Base-by-base conservation (phyloP, 2,113 vertebrate genomes). In the Brachyhypopomus gauderio region DNA sequence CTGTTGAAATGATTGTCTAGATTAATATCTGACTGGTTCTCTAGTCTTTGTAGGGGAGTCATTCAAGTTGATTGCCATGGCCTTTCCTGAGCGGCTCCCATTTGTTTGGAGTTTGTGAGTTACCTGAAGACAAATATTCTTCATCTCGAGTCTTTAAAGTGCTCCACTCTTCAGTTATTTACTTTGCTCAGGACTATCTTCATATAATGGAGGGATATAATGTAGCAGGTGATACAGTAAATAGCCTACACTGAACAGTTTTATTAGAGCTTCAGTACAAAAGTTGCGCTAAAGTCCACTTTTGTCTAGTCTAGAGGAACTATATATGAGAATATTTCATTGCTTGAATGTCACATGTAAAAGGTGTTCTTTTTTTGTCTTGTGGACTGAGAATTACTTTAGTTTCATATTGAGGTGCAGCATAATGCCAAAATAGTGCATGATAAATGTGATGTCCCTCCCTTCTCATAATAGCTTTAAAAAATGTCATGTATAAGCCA, bases 61-160 rank as follows among this genome's bases (percentile, higher is more conserved):
- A n/a, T 72, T 71, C 60, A 3, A 72, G 23, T 30, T 30, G 30
- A 30, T 30, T 30, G 23, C 23, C 55, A 23, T 48, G 34, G 27
- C 23, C 11, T 56, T 79, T 76, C 45, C 16, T 77, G 12, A 78
- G 56, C 48, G 59, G 63, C 83, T 80, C 70, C 38, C 60, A 78
- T 78, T 79, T 86, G 36, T 22, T 58, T 72, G 63, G 67, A 66
- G 30, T 30, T 41, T 85, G 38, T 77, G 59, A 84, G 55, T 74
- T 77, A 52, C 66, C 79, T 75, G 41, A 48, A 64, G 0, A 79
- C 86, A 79, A 87, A 78, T 52, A 83, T 86, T 87, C 79, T 69
- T 64, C 79, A 83, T 41, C 75, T 80, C 75, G 81, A 85, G 85
- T 79, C 81, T 87, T 79, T 80, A 78, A 66, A 82, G 69, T 80